Conservation (phyloP, 2,113 vertebrate genomes). For the Psilopsiagon aurifrons region DNA sequence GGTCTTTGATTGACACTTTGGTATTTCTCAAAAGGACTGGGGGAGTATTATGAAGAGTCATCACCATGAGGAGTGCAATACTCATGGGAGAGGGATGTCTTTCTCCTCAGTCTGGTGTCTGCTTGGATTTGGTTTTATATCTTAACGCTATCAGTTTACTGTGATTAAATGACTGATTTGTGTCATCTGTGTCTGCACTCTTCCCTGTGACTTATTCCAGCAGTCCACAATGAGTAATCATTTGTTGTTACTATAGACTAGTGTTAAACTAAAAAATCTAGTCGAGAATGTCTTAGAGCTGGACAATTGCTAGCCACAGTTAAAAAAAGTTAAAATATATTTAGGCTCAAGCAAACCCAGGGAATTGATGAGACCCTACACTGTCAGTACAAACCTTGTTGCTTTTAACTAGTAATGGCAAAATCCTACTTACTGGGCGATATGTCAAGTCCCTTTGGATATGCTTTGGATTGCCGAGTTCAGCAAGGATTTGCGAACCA, state of each 20-base stretch:
- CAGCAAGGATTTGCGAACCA: neutral
- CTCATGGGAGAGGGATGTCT: neutral
- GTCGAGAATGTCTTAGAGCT: neutral
- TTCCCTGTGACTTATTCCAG: neutral
- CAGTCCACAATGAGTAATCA: neutral
- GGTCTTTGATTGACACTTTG: neutral
- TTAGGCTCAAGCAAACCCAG: neutral
- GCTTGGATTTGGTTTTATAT: neutral
- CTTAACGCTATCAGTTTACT: neutral
- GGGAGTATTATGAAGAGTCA: neutral
- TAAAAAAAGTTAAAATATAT: neutral
- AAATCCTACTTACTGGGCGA: neutral
- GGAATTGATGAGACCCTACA: neutral
- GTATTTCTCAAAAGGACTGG: neutral
- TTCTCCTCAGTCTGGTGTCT: slow-evolving; percentile 15
- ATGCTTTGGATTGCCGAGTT: neutral
- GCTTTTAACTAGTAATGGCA: neutral
- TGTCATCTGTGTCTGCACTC: neutral
- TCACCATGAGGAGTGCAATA: neutral
- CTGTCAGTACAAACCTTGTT: neutral
- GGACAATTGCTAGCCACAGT: neutral
- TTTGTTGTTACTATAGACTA: neutral
- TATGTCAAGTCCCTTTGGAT: neutral
- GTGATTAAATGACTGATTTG: neutral
- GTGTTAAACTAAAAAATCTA: neutral